Conservation (phyloP, 2,113 vertebrate genomes). For the Irena cyanogastra region DNA sequence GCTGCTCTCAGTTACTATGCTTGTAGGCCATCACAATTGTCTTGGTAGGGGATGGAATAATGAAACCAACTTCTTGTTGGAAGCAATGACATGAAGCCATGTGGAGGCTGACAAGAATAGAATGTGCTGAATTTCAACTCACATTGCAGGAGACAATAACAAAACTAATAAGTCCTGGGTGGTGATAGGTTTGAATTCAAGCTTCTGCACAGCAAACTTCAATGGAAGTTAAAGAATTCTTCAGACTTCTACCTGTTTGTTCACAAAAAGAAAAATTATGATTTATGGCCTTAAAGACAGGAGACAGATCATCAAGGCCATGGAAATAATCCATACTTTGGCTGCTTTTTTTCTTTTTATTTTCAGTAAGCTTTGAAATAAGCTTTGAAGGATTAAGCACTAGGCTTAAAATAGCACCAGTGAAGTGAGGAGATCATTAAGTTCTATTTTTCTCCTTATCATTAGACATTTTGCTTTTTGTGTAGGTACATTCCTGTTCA, state of each 20-base stretch:
- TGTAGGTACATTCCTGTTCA: neutral
- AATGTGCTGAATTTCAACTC: neutral
- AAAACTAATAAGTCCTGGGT: neutral
- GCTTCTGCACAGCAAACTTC: neutral
- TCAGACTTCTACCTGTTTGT: neutral
- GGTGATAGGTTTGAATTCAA: neutral
- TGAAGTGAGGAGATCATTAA: neutral
- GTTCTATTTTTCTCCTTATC: neutral
- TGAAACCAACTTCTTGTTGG: neutral
- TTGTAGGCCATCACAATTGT: neutral
- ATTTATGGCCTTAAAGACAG: neutral
- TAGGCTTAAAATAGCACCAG: neutral
- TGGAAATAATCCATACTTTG: neutral
- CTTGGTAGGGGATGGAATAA: neutral
- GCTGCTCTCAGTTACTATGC: rapidly evolving
- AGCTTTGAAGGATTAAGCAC: neutral
- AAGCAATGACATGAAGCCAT: neutral
- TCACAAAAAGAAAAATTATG: neutral
- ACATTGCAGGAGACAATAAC: neutral
- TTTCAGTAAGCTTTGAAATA: neutral
- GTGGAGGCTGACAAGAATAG: neutral
- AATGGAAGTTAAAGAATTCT: neutral
- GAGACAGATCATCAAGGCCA: neutral
- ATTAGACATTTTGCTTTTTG: neutral
- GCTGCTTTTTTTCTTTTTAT: neutral